Evolutionary conservation across 2,888 invertebrate species (phyloP), one percentile per base, ranked within the genome.

Genomic region (Crossocerus cetratus): DNA sequence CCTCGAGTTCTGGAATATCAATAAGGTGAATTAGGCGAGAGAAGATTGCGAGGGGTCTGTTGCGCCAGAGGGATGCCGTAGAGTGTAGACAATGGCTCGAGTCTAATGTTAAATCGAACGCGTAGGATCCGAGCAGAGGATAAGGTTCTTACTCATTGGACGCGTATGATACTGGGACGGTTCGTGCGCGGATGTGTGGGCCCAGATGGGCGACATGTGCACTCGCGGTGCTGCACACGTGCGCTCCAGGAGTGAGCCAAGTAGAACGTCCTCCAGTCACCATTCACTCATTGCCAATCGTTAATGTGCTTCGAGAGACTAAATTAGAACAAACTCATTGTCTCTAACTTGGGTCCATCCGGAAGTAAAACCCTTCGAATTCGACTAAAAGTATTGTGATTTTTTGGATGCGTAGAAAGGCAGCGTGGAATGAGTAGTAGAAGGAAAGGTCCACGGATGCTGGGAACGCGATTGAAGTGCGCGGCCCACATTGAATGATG

Each of bases 161-260:
- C 16, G 13, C 49, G 49, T 49, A 16, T 13, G 49, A 16, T 16
- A 4, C 49, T 16, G n/a, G 16, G 8, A 16, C 8, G 16, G 5
- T 16, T 49, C 49, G 11, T 49, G 49, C 5, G 13, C 1, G 60
- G 54, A 65, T 32, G 59, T 60, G 49, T 60, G 32, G 8, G 65
- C 69, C 75, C 84, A 84, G 83, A 83, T 84, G 84, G 81, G 56
- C 72, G 69, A 62, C 84, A 84, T 83, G 72, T 84, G 84, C 67
- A 71, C 65, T 65, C n/a, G n/a, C n/a, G 64, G 43, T 63, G 56
- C 53, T 8, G n/a, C 74, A 68, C 80, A 79, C 77, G 72, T 80
- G 80, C 69, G 42, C n/a, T 4, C 63, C 72, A 66, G 49, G 77
- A 64, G 74, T 70, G 69, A 60, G 53, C 54, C 32, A 56, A 22